These are phyloP conservation scores for Myotis daubentonii DNA, from an alignment of 2,797 vertebrate genomes.

Conservation along the genomic window DNA sequence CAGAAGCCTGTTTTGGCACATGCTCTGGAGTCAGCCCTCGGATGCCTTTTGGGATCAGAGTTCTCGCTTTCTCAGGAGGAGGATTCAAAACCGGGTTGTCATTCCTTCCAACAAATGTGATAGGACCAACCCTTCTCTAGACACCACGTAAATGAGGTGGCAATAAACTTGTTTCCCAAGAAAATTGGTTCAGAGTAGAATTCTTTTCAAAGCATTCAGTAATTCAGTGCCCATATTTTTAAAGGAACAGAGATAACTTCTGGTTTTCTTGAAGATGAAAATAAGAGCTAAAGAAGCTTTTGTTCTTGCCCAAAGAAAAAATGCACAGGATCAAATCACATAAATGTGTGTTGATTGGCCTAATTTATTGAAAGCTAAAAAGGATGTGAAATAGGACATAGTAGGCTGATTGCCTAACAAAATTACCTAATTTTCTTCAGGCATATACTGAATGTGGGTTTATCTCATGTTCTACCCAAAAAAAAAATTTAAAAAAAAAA, in stretches of 20 bases:
- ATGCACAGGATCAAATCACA: not conserved
- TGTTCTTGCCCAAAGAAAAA: slow-evolving; percentile 52
- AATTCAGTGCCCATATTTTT: not conserved
- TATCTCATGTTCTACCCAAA: not conserved
- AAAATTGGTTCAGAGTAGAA: not conserved
- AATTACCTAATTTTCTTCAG: slow-evolving; percentile 42
- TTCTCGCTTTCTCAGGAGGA: not conserved
- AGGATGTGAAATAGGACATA: not conserved
- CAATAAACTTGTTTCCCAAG: not conserved
- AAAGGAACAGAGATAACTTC: slow-evolving; percentile 3
- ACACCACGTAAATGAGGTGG: not conserved
- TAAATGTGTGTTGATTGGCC: slow-evolving; percentile 36
- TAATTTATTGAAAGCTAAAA: slow-evolving; percentile 43
- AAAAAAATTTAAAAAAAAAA: not conserved
- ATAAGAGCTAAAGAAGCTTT: slow-evolving; percentile 19
- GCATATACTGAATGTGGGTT: not conserved
- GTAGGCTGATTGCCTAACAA: not conserved
- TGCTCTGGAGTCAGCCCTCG: not conserved
- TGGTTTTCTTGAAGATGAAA: slow-evolving; percentile 43
- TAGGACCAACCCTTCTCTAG: not conserved
- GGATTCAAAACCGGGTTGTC: not conserved
- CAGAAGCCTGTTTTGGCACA: not conserved
- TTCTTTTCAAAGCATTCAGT: slow-evolving; percentile 12
- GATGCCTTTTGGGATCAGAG: not conserved
- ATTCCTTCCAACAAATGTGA: not conserved